A percentile compares a stretch with the other conserved stretches of the same genome.
These are phyloP conservation scores for Echinarachnius parma DNA, from an alignment of 53 echinoderm and acorn worm species.

Conservation along the genomic window DNA sequence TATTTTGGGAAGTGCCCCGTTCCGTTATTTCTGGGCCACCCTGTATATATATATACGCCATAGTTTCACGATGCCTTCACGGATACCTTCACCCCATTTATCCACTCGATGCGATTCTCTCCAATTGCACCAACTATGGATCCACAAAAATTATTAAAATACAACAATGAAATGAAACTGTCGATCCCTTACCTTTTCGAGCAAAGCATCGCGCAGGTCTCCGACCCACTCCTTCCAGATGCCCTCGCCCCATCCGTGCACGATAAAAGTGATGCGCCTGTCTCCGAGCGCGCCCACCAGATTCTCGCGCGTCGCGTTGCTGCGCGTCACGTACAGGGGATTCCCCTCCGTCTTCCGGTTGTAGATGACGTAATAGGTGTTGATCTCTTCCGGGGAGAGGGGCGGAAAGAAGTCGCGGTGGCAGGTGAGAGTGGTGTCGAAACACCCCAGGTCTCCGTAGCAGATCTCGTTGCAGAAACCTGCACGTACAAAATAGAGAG, in stretches of 20 bases:
- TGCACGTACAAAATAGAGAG: background rate
- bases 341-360: constrained; percentile 50
- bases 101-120: too few species aligned
- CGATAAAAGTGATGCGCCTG: constrained; percentile 60
- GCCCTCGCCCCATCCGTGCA: constrained; percentile 85
- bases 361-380: constrained; percentile 62
- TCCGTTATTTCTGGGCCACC: too few species aligned
- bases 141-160: too few species aligned
- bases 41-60: too few species aligned
- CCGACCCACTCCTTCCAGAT: constrained; percentile 51
- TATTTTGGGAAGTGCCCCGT: too few species aligned
- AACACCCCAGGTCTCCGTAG: constrained; percentile 81
- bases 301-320: constrained; percentile 22
- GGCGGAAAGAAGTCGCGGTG: constrained; percentile 79
- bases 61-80: too few species aligned
- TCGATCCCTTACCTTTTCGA: constrained; percentile 58
- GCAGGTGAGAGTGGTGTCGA: constrained; percentile 62
- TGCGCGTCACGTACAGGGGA: constrained; percentile 12
- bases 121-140: too few species aligned
- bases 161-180: too few species aligned
- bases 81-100: too few species aligned
- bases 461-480: constrained; percentile 69
- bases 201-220: constrained; percentile 61
- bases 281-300: constrained; percentile 23
- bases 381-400: constrained; percentile 68